Evolutionary conservation across 2,113 vertebrate species (phyloP), one percentile per base, ranked within the genome.

Genomic region (Desmodus rotundus): DNA sequence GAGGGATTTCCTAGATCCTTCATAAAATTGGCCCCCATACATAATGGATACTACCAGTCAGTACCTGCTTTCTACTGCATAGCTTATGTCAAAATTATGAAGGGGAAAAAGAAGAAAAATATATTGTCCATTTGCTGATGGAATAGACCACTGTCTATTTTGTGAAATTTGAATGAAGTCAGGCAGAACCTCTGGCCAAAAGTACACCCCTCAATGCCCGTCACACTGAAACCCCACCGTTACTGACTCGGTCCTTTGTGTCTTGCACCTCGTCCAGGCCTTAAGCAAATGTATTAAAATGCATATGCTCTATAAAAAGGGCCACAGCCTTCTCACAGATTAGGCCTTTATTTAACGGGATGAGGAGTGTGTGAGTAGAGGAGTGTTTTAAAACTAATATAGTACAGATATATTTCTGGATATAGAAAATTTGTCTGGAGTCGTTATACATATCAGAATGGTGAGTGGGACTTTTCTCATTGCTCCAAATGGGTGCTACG

Each of bases 1-100:
- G 93, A 98, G 73, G 94, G 73, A 98, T 97, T 98, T 95, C 86
- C 94, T 65, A 96, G 68, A 68, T 96, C 68, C 93, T 96, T 96
- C 97, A 94, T 96, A 95, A 93, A 96, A 85, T 96, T 95, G 93
- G 36, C 8, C 85, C 73, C 95, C 93, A 95, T 96, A 95, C 77
- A 95, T 83, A 45, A 97, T 45, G 9, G 78, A 97, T 97, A 92
- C 82, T 93, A 87, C 86, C 86, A 96, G 96, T 24, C 20, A n/a
- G 43, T 84, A 68, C 4, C 70, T 63, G 52, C 56, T 94, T 97
- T 96, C 50, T 54, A 95, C 65, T 28, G 74, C 73, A 73, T 5
- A 95, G 73, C 41, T 95, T 41, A 93, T 95, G 96, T 95, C 96
- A 98, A 98, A 97, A 83, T 78, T 97, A 96, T 67, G 61, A 94